Conservation (phyloP, 2,888 invertebrate species). For the Neoitamus cyanurus region DNA sequence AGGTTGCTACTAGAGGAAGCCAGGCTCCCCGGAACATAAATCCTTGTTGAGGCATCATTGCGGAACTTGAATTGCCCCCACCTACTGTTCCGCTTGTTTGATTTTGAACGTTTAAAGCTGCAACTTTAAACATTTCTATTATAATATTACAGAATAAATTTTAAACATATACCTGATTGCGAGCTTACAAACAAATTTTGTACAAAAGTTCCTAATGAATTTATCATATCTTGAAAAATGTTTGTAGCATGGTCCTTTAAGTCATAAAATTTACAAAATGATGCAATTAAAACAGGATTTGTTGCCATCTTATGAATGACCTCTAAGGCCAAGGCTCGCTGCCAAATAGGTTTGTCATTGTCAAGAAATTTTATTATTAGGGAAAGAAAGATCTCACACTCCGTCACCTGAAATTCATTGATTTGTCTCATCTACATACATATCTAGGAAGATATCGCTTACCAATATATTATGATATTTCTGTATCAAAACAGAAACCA, state of each 20-base stretch:
- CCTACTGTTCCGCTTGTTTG: conserved; percentile 43
- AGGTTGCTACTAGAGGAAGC: conserved; percentile 87
- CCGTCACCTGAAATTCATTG: conserved; percentile 78
- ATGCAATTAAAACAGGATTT: conserved; percentile 84
- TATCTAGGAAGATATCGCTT: too few species aligned
- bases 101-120: conserved; percentile 34
- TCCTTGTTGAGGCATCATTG: conserved; percentile 87
- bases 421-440: neutral
- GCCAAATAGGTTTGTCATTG: conserved; percentile 97
- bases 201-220: conserved; percentile 91
- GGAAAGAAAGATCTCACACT: conserved; percentile 98
- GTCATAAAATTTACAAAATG: conserved; percentile 96
- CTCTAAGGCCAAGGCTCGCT: conserved; percentile 93
- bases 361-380: conserved; percentile 97
- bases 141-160: neutral
- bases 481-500: conserved; percentile 92
- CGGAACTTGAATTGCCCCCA: conserved; percentile 66
- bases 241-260: conserved; percentile 93
- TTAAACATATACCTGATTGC: conserved; percentile 69
- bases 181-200: conserved; percentile 88
- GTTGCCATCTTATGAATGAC: conserved; percentile 94
- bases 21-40: conserved; percentile 94
- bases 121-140: neutral
- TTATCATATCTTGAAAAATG: conserved; percentile 94
- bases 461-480: conserved; percentile 92